A percentile compares a stretch with the other conserved stretches of the same genome.
phyloP scores from a whole-genome alignment of 2,797 vertebrate genomes.

The Poecilia wingei region DNA sequence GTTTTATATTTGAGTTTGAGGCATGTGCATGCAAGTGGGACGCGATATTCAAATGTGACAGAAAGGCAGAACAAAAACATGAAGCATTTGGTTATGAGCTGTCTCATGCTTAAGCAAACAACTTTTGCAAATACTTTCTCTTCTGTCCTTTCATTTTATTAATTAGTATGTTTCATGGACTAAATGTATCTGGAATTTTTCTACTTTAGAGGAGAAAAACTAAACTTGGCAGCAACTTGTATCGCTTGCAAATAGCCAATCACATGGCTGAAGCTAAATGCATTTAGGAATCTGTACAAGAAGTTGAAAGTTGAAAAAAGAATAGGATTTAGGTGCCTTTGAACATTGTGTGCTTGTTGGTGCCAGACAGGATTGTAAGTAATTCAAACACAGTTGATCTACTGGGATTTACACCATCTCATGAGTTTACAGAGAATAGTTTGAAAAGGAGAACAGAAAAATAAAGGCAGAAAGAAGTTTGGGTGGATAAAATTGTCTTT shows the following conservation, averaged over 20 bases:
- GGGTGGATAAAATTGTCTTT: not conserved
- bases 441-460: not conserved
- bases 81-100: not conserved
- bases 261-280: not conserved
- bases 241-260: not conserved
- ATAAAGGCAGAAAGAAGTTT: not conserved
- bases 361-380: not conserved
- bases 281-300: not conserved
- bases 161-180: not conserved
- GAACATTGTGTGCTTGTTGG: not conserved
- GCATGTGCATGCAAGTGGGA: slow-evolving; percentile 3
- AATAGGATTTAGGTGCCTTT: not conserved
- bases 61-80: not conserved
- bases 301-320: not conserved
- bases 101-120: not conserved
- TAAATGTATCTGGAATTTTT: not conserved
- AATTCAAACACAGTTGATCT: not conserved
- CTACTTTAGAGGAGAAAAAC: not conserved
- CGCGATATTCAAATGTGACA: not conserved
- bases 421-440: not conserved
- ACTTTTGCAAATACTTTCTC: not conserved
- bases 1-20: slow-evolving; percentile 12
- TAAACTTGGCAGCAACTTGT: not conserved
- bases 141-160: not conserved
- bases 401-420: not conserved